These are phyloP conservation scores for Cyclopterus lumpus DNA, from an alignment of 2,797 vertebrate species.

Conservation along the genomic window DNA sequence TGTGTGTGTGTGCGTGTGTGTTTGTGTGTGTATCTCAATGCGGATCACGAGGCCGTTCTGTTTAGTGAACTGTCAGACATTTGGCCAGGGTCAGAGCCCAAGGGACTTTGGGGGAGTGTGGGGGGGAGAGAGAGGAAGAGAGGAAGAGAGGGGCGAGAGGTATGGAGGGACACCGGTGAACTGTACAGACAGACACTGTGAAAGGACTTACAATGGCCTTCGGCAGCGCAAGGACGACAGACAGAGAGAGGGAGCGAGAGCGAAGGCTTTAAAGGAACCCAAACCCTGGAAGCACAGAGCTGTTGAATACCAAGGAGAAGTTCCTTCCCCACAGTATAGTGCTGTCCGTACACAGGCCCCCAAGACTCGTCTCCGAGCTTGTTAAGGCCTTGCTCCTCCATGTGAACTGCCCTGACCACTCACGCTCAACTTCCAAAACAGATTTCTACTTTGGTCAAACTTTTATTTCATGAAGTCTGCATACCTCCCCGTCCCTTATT, in stretches of 20 bases:
- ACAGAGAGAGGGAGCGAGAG: slow-evolving; percentile 12
- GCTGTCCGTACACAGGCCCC: slow-evolving; percentile 10
- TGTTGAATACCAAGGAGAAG: slow-evolving; percentile 59
- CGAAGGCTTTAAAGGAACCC: slow-evolving; percentile 37
- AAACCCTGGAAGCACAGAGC: slow-evolving; percentile 44
- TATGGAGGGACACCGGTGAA: slow-evolving; percentile 65
- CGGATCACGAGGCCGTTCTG: slow-evolving; percentile 70
- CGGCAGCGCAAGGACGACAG: slow-evolving; percentile 39
- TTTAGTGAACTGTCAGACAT: slow-evolving; percentile 78
- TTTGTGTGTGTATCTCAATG: slow-evolving; percentile 65
- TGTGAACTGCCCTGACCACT: slow-evolving; percentile 22
- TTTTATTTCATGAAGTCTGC: slow-evolving; percentile 45
- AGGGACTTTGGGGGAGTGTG: slow-evolving; percentile 43
- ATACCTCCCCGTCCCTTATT: slow-evolving; percentile 43
- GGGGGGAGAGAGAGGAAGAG: slow-evolving; percentile 15
- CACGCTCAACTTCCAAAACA: slow-evolving; percentile 15
- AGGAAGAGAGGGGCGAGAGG: slow-evolving; percentile 42
- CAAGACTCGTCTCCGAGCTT: slow-evolving; percentile 33
- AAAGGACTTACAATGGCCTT: slow-evolving; percentile 72
- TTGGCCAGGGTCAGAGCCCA: slow-evolving; percentile 75
- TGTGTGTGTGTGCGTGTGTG: slow-evolving; percentile 23
- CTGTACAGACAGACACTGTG: slow-evolving; percentile 71
- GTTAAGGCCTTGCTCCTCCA: slow-evolving; percentile 25
- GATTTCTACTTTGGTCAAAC: slow-evolving; percentile 31
- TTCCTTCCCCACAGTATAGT: slow-evolving; percentile 23